Evolutionary conservation across 1,140 invertebrate genomes (phyloP).

Genomic region (Drosophila truncata): DNA sequence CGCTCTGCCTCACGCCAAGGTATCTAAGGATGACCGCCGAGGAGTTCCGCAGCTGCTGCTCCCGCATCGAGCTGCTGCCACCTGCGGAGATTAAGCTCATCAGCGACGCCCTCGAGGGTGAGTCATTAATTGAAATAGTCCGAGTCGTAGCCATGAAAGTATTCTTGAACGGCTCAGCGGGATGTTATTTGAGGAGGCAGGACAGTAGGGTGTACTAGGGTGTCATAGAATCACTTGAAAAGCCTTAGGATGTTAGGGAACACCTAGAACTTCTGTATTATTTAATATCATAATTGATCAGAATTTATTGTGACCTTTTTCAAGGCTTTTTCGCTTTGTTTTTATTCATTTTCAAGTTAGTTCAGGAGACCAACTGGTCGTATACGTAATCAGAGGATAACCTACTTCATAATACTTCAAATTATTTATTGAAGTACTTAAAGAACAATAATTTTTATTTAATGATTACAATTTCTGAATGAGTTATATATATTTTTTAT

Average conservation of each 20-base stretch:
- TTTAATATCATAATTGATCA: not conserved
- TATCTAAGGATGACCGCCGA: slow-evolving; percentile 72
- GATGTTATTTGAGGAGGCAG: not conserved
- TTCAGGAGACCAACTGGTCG: not conserved
- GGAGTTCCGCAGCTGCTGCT: slow-evolving; percentile 79
- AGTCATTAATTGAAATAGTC: slow-evolving; percentile 15
- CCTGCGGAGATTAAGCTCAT: slow-evolving; percentile 70
- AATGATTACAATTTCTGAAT: not conserved
- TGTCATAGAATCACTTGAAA: not conserved
- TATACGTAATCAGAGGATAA: not conserved
- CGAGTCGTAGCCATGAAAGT: not conserved
- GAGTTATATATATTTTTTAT: not conserved
- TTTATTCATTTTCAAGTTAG: not conserved
- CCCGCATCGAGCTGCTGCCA: slow-evolving; percentile 77
- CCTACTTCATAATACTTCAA: not conserved
- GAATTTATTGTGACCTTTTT: not conserved
- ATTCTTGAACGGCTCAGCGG: not conserved
- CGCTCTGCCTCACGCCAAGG: slow-evolving; percentile 79
- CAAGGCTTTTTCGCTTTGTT: accelerated
- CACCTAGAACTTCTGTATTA: not conserved
- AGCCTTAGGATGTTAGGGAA: not conserved
- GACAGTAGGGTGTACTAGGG: not conserved
- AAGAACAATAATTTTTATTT: not conserved
- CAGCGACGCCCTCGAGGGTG: slow-evolving; percentile 72
- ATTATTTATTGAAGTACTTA: not conserved